Evolutionary conservation across 2,888 invertebrate genomes (phyloP), one percentile per base, ranked within the genome.

Genomic region (Trilocha varians): DNA sequence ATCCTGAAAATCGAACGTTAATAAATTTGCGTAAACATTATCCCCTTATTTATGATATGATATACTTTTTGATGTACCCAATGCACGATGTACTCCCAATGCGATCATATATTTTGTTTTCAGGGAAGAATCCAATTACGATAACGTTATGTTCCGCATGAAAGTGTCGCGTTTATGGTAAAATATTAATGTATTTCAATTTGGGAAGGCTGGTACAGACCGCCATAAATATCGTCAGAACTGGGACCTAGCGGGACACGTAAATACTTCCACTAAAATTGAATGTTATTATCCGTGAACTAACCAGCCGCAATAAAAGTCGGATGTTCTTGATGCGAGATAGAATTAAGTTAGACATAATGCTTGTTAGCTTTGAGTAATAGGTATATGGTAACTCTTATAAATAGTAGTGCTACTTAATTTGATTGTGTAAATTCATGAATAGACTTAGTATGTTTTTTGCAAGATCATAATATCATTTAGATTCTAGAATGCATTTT

Each of bases 131-230:
- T 78, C 76, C 83, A 83, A 83, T 84, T 84, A 83, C 77, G 82
- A 78, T 80, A 83, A 78, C 78, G 82, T 78, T 80, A 80, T 79
- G 82, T 79, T 72, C 69, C 76, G 75, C 76, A 75, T 74, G 80
- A 80, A 84, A 83, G 76, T 83, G 84, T 85, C 84, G 80, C 82
- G 73, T 83, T 84, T 83, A 82, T 83, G 82, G 79, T 84, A 80
- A 83, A 80, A 84, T 85, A 85, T 85, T 83, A 85, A 85, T 85
- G 82, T 84, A 82, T 85, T 85, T 84, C 84, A 85, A 84, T 85
- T 85, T 82, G 80, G 79, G 68, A 66, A 72, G 74, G 72, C 73
- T 75, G 74, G 72, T 75, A 72, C 71, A 79, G 77, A 84, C 84
- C 83, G 76, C 78, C 77, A 84, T 85, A 85, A 85, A 85, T 84